These are phyloP conservation scores for Motacilla tschutschensis DNA, from an alignment of 2,113 vertebrate species.

Conservation along the genomic window DNA sequence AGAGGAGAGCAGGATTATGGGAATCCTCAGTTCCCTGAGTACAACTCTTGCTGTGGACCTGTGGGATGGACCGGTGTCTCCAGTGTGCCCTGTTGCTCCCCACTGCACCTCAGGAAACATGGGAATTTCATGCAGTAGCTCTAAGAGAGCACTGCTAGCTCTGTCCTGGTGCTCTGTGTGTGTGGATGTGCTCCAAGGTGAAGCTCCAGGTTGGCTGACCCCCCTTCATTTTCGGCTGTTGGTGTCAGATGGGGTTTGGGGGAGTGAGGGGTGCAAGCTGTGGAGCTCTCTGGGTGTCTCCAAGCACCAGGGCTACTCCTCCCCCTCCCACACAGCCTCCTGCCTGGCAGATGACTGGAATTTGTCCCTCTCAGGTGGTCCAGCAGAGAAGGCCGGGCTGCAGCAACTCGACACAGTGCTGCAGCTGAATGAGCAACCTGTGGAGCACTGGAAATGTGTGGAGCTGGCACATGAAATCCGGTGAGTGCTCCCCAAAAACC, in stretches of 20 bases:
- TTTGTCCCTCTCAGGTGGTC: conserved; percentile 78
- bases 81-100: not conserved
- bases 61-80: not conserved
- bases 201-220: not conserved
- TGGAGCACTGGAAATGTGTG: conserved; percentile 95
- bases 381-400: conserved; percentile 89
- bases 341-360: not conserved
- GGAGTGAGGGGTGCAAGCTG: not conserved
- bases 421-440: conserved; percentile 88
- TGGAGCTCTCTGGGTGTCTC: not conserved
- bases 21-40: not conserved
- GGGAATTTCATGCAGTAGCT: accelerated
- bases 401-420: conserved; percentile 89
- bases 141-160: not conserved
- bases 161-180: not conserved
- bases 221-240: not conserved
- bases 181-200: not conserved
- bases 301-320: not conserved
- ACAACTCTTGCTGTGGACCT: not conserved
- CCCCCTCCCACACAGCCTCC: not conserved
- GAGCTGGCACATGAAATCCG: conserved; percentile 92
- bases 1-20: not conserved
- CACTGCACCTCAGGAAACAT: not conserved
- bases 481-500: conserved; percentile 50
- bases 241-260: not conserved